Evolutionary conservation across 1,140 invertebrate genomes (phyloP), one percentile per base, ranked within the genome.

Genomic region (Aphelenchoides fujianensis): DNA sequence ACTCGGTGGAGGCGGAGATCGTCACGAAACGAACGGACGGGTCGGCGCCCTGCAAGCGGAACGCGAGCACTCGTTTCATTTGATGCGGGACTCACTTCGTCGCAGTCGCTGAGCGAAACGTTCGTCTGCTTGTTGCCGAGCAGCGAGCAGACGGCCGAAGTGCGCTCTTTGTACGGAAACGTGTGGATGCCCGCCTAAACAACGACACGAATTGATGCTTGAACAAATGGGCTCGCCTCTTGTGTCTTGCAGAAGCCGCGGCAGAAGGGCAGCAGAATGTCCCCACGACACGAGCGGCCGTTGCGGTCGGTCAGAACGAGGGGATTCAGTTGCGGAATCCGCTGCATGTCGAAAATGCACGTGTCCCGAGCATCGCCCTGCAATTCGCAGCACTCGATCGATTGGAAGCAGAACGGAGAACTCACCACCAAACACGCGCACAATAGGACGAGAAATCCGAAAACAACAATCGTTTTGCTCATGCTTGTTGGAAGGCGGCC

Each of bases 1-100:
- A 73, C 35, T 75, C 73, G 7, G 74, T 76, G 48, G 74, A 31
- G 3, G 72, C 66, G 34, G 71, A 77, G 32, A 73, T 73, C 9
- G 57, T 74, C 3, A 77, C 74, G 19, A 30, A 70, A 0, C 48
- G 73, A 68, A 75, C 52, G 7, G 48, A 73, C 5, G 32, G 30
- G 1, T 68, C 70, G 2, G 72, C 70, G 9, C 70, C 70, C 31
- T n/a, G 31, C 12, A 48, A 48, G 23, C 41, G 23, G 23, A 48
- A 48, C 41, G 23, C 41, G 41, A 48, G 12, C 41, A 48, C 41
- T 48, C 12, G 41, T 48, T 48, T n/a, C n/a, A n/a, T n/a, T n/a
- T n/a, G 41, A 12, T 48, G 12, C 23, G 12, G 12, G 41, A 59
- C 5, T 19, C 34, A 5, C 55, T 34, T 71, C 70, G n/a, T 73